Base-by-base conservation (phyloP, 2,797 vertebrate species). In the Cynopterus sphinx region DNA sequence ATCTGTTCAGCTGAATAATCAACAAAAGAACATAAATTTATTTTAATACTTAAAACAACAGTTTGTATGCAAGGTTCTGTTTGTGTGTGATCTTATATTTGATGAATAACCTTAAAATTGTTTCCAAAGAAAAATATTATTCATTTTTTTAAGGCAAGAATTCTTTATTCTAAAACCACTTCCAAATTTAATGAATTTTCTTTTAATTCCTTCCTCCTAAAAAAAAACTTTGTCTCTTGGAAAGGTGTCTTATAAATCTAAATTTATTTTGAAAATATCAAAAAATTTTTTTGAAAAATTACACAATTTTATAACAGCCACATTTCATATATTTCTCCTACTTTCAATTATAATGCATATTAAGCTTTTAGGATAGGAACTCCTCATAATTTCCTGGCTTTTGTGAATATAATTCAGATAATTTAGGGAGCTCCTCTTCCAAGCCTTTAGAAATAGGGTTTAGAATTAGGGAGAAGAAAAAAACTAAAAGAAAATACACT, bases 1-100 rank as follows among this genome's bases (percentile, higher is more conserved):
- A 98, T 98, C 98, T 98, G 98, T 97, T 98, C 96, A 91, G 89
- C 51, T 90, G 98, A 98, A 98, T 33, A 98, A 96, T 96, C 97
- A 97, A 96, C 86, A 97, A 98, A 98, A 90, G 74, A 98, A 98
- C 97, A 87, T 93, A 92, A 91, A 95, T 94, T 91, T 96, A 98
- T 92, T 96, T 96, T 98, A 97, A 97, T 97, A 97, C 94, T 95
- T 98, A 96, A 95, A 77, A 93, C 67, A 95, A 95, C 61, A 90
- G 51, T 90, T 90, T 96, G 36, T 28, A 51, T 39, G 31, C 43
- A 88, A 90, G 7, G 10, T 73, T 83, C 87, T 94, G 24, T 93
- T 84, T 70, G 55, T 85, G 7, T 75, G 41, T 67, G 73, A 90
- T 93, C 73, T 93, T 71, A 4, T 36, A 41, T 41, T 81, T 84